Percentiles rank a stretch among this genome's conserved stretches.
phyloP scores from a whole-genome alignment of 2,888 invertebrate genomes.

The Sisyra nigra region DNA sequence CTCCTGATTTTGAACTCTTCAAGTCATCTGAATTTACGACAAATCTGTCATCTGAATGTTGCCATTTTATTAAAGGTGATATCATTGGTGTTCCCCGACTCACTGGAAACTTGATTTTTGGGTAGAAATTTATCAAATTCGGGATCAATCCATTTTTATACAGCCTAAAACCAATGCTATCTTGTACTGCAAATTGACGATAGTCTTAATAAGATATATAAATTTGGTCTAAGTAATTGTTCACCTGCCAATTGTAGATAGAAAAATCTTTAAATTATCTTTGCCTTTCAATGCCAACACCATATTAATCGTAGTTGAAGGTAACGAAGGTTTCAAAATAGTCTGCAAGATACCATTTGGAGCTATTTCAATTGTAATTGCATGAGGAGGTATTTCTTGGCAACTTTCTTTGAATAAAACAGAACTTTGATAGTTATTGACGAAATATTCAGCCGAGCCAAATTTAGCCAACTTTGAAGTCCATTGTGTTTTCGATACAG shows the following conservation, averaged over 20 bases:
- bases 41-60: constrained; percentile 63
- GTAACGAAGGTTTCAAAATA: constrained; percentile 62
- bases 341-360: constrained; percentile 82
- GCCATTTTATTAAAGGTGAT: constrained; percentile 73
- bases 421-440: constrained; percentile 60
- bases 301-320: constrained; percentile 52
- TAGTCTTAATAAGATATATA: too few species aligned
- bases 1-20: constrained; percentile 49
- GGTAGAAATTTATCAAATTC: constrained; percentile 59
- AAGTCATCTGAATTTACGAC: constrained; percentile 49
- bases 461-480: constrained; percentile 40
- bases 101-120: constrained; percentile 63
- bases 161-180: constrained; percentile 34
- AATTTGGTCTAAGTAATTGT: too few species aligned
- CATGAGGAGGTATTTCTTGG: constrained; percentile 60
- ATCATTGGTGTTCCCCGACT: constrained; percentile 75
- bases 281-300: constrained; percentile 56
- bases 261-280: constrained; percentile 43
- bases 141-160: constrained; percentile 64
- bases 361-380: constrained; percentile 75
- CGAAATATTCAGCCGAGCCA: constrained; percentile 77
- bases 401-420: constrained; percentile 67
- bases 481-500: constrained; percentile 59
- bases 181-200: background rate
- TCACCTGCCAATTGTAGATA: constrained; percentile 49